These are phyloP conservation scores for Hypolimnas misippus DNA, from an alignment of 2,888 invertebrate genomes.

Conservation along the genomic window DNA sequence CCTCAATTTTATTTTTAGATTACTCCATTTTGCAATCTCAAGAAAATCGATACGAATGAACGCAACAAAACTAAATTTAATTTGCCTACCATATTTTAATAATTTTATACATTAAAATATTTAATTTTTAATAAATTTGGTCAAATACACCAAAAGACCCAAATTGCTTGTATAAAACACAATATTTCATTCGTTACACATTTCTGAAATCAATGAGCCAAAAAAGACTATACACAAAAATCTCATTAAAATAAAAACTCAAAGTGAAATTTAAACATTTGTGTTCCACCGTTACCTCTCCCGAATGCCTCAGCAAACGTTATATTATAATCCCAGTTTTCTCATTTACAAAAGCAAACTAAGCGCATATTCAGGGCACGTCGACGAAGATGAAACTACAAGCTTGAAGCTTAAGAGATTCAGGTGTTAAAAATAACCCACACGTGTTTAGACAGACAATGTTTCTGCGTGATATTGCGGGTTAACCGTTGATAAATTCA, in stretches of 20 bases:
- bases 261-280: background rate
- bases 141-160: too few relatives aligned
- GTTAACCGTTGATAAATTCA: constrained; percentile 31
- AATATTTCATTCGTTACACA: too few relatives aligned
- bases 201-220: background rate
- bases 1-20: too few relatives aligned
- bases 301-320: constrained; percentile 12
- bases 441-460: constrained; percentile 52
- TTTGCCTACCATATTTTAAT: too few relatives aligned
- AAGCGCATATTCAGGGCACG: constrained; percentile 45
- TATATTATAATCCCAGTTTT: constrained; percentile 32
- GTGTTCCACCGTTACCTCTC: background rate
- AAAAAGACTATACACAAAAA: background rate
- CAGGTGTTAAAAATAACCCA: constrained; percentile 47
- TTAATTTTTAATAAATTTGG: too few relatives aligned
- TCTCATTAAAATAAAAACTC: background rate
- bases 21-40: too few relatives aligned
- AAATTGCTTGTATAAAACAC: too few relatives aligned
- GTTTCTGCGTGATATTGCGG: constrained; percentile 30
- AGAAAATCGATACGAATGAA: too few relatives aligned
- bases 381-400: constrained; percentile 47
- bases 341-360: constrained; percentile 40
- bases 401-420: constrained; percentile 46
- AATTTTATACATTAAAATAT: too few relatives aligned
- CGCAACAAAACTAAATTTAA: too few relatives aligned